These are phyloP conservation scores for Buceros bicornis DNA, from an alignment of 2,797 vertebrate species.

Conservation along the genomic window DNA sequence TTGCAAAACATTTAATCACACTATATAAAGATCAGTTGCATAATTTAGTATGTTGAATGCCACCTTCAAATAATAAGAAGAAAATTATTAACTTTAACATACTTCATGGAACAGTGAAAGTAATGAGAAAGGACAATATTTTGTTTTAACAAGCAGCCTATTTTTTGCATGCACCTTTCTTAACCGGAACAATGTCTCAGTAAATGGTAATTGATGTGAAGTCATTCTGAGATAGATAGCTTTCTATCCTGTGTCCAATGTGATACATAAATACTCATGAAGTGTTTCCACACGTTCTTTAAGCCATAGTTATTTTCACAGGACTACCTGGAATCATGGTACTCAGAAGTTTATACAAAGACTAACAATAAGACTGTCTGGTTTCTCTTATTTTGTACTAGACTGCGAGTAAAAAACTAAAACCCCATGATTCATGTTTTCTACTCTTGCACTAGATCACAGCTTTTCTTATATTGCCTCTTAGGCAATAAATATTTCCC, in stretches of 20 bases:
- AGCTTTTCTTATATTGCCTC: neutral
- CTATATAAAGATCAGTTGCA: neutral
- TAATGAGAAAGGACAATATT: neutral
- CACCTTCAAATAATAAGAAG: neutral
- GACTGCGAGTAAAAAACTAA: accelerated
- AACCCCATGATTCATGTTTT: neutral
- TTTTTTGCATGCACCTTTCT: neutral
- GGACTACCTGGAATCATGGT: neutral
- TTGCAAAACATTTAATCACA: conserved; percentile 28
- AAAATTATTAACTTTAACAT: neutral
- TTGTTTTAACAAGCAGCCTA: accelerated
- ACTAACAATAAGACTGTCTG: neutral
- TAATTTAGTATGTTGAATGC: conserved; percentile 33
- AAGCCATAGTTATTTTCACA: neutral
- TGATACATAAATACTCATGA: neutral
- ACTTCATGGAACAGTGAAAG: conserved; percentile 1
- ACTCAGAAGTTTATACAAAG: neutral
- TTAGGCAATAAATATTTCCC: neutral
- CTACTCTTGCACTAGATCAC: neutral
- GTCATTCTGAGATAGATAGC: neutral
- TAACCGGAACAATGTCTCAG: neutral
- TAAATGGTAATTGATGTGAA: neutral
- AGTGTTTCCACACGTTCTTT: neutral
- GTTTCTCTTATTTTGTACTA: neutral
- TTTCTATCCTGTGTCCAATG: neutral